These are phyloP conservation scores for Datnioides undecimradiatus DNA, from an alignment of 2,113 vertebrate species.

Conservation along the genomic window DNA sequence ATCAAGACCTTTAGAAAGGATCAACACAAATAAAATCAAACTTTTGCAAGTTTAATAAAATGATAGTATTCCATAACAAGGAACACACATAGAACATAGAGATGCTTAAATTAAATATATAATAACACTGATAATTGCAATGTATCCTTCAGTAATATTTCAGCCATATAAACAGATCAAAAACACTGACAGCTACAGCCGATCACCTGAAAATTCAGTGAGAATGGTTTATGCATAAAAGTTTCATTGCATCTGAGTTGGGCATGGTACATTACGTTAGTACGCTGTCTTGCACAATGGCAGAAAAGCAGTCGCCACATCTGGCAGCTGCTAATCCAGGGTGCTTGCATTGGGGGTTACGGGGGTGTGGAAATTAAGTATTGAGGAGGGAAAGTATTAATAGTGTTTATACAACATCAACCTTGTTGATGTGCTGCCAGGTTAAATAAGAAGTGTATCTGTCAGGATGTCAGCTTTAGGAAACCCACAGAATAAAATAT, in stretches of 20 bases:
- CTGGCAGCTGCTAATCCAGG: neutral
- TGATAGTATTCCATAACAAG: neutral
- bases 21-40: no score
- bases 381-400: neutral
- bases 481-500: constrained; percentile 25
- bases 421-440: constrained; percentile 22
- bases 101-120: neutral
- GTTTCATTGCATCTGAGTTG: neutral
- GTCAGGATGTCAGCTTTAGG: constrained; percentile 11
- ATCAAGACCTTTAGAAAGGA: no score
- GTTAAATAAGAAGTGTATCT: constrained; percentile 9
- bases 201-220: neutral
- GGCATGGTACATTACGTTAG: neutral
- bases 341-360: neutral
- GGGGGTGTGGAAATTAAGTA: constrained; percentile 13
- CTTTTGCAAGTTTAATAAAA: no score
- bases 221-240: rapidly evolving
- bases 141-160: neutral
- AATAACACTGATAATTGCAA: neutral
- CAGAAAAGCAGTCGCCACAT: neutral
- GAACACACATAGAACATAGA: neutral
- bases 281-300: neutral
- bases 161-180: neutral
- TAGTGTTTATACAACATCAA: constrained; percentile 21
- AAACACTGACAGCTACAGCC: neutral